Evolutionary conservation across 2,113 vertebrate genomes (phyloP), one percentile per base, ranked within the genome.

Genomic region (Cardinalis cardinalis): DNA sequence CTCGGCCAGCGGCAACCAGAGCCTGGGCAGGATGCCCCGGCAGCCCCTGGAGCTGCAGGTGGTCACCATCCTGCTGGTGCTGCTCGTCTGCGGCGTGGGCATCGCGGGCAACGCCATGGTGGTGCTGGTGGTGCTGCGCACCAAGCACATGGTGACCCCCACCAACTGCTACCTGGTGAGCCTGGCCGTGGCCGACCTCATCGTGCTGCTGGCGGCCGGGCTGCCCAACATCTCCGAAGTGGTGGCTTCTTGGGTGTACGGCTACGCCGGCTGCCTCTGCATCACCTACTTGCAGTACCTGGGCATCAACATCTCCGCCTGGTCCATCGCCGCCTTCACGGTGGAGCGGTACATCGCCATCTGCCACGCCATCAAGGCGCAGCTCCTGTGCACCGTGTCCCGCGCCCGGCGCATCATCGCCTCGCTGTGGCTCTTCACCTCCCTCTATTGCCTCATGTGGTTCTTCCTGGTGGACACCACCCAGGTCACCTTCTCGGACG

Each of bases 131-230:
- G 98, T 99, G 72, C 96, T 98, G 64, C 97, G 97, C 65, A 97
- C 97, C 66, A 98, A 97, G 80, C 98, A 98, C 95, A 98, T 98
- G 98, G 97, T 98, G 94, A 99, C 98, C 20, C 97, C 98, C 36
- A 99, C 98, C 52, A 98, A 98, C 96, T 99, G 98, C 85, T 98
- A 98, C 95, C 96, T 99, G 38, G 98, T 98, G 84, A 99, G 98
- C 72, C 97, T 99, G 94, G 98, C 98, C 0, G 89, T 98, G 1
- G 98, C 98, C 2, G 98, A 99, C 90, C 97, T 99, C 65, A 97
- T 98, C 11, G 98, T 98, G 55, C 97, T 99, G 18, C 84, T 98
- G 91, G 98, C 97, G 1, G 98, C 98, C 0, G 97, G 98, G 29
- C 97, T 98, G 79, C 98, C 98, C 32, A 98, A 98, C 41, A 98